Percentiles rank a stretch among this genome's conserved stretches.
Conservation (phyloP, 2,888 invertebrate species). For the Platypus cylindrus region DNA sequence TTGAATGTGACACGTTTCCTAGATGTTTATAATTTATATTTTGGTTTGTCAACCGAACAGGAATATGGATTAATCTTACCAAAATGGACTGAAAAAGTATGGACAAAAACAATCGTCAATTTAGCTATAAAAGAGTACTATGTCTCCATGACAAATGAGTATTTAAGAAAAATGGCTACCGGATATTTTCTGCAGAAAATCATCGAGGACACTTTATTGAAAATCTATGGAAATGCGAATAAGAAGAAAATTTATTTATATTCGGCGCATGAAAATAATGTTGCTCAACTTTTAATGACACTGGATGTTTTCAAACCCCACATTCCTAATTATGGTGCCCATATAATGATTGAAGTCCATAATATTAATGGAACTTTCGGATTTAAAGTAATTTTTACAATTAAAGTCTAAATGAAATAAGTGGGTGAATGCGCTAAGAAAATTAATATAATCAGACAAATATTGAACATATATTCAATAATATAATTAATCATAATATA, state of each 20-base stretch:
- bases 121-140: conserved; percentile 21
- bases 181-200: conserved; percentile 21
- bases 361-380: conserved; percentile 19
- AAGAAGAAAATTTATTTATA: conserved; percentile 27
- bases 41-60: conserved; percentile 48
- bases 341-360: conserved; percentile 24
- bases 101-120: conserved; percentile 26
- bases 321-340: conserved; percentile 23
- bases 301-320: conserved; percentile 36
- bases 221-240: conserved; percentile 10
- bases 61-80: conserved; percentile 31
- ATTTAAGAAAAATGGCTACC: conserved; percentile 20
- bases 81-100: conserved; percentile 31
- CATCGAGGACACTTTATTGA: conserved; percentile 18
- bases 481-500: conserved; percentile 1
- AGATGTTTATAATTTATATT: conserved; percentile 46
- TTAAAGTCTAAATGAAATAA: no score
- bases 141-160: conserved; percentile 22
- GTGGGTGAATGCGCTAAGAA: no score
- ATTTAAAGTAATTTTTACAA: conserved; percentile 18
- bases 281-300: conserved; percentile 35
- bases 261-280: conserved; percentile 42
- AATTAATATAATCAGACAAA: no score
- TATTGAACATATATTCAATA: conserved; percentile 1
- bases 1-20: conserved; percentile 39